Evolutionary conservation across 92 coral and sea anemone genomes (phyloP).

Genomic region (Metridium senile): DNA sequence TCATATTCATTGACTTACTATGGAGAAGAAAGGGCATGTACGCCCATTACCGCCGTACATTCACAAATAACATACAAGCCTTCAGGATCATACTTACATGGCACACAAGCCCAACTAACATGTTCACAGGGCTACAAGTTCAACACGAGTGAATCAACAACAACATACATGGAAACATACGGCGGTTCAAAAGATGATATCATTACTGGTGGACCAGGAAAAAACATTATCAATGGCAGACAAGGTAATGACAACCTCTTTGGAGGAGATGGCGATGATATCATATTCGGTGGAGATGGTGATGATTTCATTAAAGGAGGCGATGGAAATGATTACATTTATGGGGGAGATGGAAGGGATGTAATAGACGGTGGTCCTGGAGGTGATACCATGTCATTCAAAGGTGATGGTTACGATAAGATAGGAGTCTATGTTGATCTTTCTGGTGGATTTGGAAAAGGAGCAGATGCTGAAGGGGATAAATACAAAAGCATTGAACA

Average conservation of each 20-base stretch:
- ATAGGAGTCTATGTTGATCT: constrained; percentile 38
- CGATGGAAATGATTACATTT: constrained; percentile 50
- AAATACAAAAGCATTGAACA: constrained; percentile 45
- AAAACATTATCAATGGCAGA: constrained; percentile 35
- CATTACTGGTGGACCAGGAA: constrained; percentile 29
- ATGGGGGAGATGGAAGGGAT: constrained; percentile 47
- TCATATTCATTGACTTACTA: too few species aligned
- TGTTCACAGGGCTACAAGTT: constrained; percentile 11
- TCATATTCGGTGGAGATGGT: constrained; percentile 44
- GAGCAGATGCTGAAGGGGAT: constrained; percentile 59
- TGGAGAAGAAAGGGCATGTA: constrained; percentile 20
- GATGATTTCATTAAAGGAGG: constrained; percentile 24
- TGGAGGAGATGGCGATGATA: constrained; percentile 18
- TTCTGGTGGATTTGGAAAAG: constrained; percentile 45
- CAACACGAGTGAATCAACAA: too few species aligned
- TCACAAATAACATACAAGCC: too few species aligned
- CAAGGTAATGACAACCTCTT: constrained; percentile 19
- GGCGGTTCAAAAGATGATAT: constrained; percentile 38
- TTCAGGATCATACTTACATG: too few species aligned
- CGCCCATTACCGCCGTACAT: background rate
- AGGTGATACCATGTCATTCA: constrained; percentile 44
- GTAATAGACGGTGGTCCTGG: constrained; percentile 43
- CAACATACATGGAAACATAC: too few species aligned
- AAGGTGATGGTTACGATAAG: constrained; percentile 41
- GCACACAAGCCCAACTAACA: constrained; percentile 7